These are phyloP conservation scores for Stegana nigrithorax DNA, from an alignment of 2,888 invertebrate species.

Conservation along the genomic window DNA sequence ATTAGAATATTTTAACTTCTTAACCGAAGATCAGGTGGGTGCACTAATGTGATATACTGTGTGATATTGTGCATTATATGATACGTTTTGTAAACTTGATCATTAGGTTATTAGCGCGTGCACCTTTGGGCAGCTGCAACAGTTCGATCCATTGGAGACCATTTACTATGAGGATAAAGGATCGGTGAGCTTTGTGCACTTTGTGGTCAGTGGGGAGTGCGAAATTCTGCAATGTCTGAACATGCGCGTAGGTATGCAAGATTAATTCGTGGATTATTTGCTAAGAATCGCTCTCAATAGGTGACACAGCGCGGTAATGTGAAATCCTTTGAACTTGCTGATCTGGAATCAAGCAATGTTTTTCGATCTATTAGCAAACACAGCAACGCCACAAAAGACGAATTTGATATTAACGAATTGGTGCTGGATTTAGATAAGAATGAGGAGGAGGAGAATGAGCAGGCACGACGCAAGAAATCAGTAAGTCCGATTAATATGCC, in stretches of 20 bases:
- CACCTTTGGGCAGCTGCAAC: slow-evolving; percentile 50
- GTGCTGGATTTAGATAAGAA: not conserved
- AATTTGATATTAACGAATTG: not conserved
- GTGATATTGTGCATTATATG: not conserved
- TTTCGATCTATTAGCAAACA: no score
- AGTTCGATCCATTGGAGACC: slow-evolving; percentile 61
- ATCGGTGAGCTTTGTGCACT: slow-evolving; percentile 58
- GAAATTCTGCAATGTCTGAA: slow-evolving; percentile 65
- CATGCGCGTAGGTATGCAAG: slow-evolving; percentile 48
- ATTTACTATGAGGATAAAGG: slow-evolving; percentile 62
- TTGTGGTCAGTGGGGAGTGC: slow-evolving; percentile 66
- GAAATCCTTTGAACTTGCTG: slow-evolving; percentile 37
- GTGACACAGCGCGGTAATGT: slow-evolving; percentile 29
- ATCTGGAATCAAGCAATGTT: no score
- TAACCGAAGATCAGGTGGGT: slow-evolving; percentile 54
- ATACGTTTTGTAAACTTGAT: not conserved
- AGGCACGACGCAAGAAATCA: not conserved
- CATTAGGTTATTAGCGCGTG: slow-evolving; percentile 51
- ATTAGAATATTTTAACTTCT: slow-evolving; percentile 62
- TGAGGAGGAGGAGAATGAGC: not conserved
- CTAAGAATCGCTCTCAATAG: slow-evolving; percentile 16
- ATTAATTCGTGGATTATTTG: no score
- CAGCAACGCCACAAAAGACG: no score
- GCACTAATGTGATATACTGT: not conserved
- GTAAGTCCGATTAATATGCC: not conserved